Evolutionary conservation across 1,140 invertebrate species (phyloP).

Genomic region (Tetragonula clypearis): DNA sequence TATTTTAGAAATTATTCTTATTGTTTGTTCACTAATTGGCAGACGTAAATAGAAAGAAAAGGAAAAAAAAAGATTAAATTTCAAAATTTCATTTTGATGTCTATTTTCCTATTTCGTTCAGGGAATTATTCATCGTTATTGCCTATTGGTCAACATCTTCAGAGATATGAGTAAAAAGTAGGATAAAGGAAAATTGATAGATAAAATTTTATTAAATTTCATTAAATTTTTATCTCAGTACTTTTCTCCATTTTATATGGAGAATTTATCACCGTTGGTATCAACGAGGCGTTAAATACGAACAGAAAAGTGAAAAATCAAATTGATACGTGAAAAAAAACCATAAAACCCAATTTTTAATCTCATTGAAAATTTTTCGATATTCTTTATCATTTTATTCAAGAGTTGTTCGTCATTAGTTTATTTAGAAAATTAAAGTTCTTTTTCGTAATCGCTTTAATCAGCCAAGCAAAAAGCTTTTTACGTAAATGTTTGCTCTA

Average conservation of each 20-base stretch:
- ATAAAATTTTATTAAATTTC: not conserved
- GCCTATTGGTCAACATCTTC: not conserved
- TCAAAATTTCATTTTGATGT: too few species aligned
- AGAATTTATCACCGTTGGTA: not conserved
- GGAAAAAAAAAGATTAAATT: too few species aligned
- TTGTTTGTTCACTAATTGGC: too few species aligned
- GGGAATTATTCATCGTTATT: not conserved
- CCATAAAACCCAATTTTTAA: not conserved
- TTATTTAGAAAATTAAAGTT: not conserved
- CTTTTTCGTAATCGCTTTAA: not conserved
- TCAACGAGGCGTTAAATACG: not conserved
- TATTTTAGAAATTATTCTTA: too few species aligned
- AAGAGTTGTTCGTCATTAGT: not conserved
- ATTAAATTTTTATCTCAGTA: too few species aligned
- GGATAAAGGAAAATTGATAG: not conserved
- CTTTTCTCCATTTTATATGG: not conserved
- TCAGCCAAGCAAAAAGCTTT: not conserved
- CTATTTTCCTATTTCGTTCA: too few species aligned
- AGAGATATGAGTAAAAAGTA: not conserved
- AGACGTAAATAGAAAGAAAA: too few species aligned
- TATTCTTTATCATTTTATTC: not conserved
- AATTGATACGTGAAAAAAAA: not conserved
- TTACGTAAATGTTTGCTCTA: conserved; percentile 8
- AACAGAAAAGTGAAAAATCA: not conserved
- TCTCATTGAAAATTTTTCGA: not conserved